Evolutionary conservation across 2,888 invertebrate genomes (phyloP).

Genomic region (Caenorhabditis japonica): DNA sequence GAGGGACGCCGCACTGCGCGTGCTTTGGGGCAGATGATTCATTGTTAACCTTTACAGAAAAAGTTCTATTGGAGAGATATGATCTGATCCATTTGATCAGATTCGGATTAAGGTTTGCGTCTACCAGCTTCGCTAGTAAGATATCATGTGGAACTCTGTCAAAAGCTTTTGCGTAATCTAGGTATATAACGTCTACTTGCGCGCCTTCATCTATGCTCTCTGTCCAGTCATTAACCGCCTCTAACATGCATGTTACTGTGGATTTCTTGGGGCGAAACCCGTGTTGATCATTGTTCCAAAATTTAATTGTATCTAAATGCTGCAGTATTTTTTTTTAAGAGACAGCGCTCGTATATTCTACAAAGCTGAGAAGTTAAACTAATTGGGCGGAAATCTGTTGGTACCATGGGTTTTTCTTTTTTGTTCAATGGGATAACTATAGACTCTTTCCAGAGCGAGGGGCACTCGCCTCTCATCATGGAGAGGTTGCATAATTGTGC

Average conservation of each 20-base stretch:
- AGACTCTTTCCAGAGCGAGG: not conserved
- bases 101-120: not conserved
- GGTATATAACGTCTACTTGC: not conserved
- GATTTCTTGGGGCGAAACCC: not conserved
- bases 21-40: not conserved
- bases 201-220: not conserved
- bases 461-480: not conserved
- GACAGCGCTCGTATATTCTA: not conserved
- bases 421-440: not conserved
- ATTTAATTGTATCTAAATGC: not conserved
- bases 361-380: slow-evolving; percentile 1
- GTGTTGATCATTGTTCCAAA: not conserved
- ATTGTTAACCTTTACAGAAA: not conserved
- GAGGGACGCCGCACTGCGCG: not conserved
- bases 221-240: not conserved
- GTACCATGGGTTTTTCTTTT: not conserved
- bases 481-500: not conserved
- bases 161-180: slow-evolving; percentile 1
- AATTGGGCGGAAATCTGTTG: not conserved
- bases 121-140: not conserved
- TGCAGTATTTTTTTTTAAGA: not conserved
- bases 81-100: not conserved
- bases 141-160: not conserved
- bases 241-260: not conserved
- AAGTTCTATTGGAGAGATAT: not conserved